Evolutionary conservation across 2,797 vertebrate species (phyloP), one percentile per base, ranked within the genome.

Genomic region (Allobates femoralis): DNA sequence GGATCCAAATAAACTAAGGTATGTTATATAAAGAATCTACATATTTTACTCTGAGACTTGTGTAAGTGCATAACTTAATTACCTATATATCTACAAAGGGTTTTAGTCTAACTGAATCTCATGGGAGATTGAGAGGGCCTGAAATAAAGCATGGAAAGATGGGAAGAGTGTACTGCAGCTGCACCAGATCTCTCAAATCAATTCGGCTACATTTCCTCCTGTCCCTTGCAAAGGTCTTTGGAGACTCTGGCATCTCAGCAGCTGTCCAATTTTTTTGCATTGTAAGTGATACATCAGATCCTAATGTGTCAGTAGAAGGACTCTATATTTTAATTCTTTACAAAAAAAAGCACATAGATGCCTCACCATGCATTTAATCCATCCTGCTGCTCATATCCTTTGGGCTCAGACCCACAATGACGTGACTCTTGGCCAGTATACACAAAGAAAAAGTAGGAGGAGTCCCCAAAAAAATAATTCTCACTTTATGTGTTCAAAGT

Each of bases 171-270:
- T 28, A 71, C 11, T 55, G 46, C 86, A 87, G 86, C 76, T 73
- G 37, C 66, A 66, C 55, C 18, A 30, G 77, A 88, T 75, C 46
- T 79, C 30, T 64, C 5, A 79, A 84, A 84, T 84, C 86, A 84
- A 87, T 87, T 67, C 41, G 77, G 23, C 56, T 66, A 81, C 56
- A 73, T 81, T 75, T 87, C 86, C 81, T 87, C 46, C 60, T 66
- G 80, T 55, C 74, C 23, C 19, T 50, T 74, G 18, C 51, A 69
- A 37, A 50, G 73, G 73, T 77, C 74, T 28, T 64, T 41, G 19
- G 74, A 62, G 86, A 84, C 50, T 30, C 26, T 34, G 51, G 7
- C n/a, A 79, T 84, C 34, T 56, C 12, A 76, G 30, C 82, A 81
- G 77, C 77, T 81, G 83, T 51, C 69, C 71, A 77, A 30, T 69